phyloP scores from a whole-genome alignment of 2,888 invertebrate genomes.

The Dicycla oo region DNA sequence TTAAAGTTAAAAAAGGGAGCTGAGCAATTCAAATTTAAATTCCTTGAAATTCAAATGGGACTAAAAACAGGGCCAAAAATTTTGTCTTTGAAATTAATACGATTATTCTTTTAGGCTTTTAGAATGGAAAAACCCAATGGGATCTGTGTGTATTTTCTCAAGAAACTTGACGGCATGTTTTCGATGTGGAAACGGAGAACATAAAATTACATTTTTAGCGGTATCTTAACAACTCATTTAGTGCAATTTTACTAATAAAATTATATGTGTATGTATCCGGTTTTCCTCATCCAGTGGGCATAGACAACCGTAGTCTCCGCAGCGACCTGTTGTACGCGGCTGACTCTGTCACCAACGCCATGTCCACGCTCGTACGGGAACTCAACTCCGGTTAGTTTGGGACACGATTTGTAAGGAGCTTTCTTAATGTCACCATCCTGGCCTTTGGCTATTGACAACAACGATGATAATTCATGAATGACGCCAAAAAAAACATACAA shows the following conservation, averaged over 20 bases:
- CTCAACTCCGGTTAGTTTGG: constrained; percentile 95
- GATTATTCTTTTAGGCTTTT: not conserved
- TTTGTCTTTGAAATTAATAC: no score
- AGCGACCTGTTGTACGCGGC: constrained; percentile 98
- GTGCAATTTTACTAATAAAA: constrained; percentile 16
- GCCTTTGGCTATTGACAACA: not conserved
- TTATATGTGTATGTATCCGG: constrained; percentile 27
- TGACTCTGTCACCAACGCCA: constrained; percentile 99
- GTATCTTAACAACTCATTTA: constrained; percentile 1
- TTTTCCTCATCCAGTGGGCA: constrained; percentile 79
- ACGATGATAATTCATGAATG: not conserved
- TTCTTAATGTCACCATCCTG: constrained; percentile 44
- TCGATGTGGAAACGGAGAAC: not conserved
- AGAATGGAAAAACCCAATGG: not conserved
- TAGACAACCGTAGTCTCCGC: constrained; percentile 92
- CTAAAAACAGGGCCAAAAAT: not conserved
- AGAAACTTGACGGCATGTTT: not conserved
- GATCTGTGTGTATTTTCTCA: no score
- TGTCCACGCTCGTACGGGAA: constrained; percentile 99
- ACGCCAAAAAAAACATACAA: no score
- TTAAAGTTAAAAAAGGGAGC: constrained; percentile 30
- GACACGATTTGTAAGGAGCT: constrained; percentile 19
- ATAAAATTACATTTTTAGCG: not conserved
- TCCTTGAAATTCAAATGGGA: not conserved
- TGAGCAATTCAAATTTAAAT: constrained; percentile 25